Conservation (phyloP, 2,888 invertebrate species). For the Pomacea canaliculata region DNA sequence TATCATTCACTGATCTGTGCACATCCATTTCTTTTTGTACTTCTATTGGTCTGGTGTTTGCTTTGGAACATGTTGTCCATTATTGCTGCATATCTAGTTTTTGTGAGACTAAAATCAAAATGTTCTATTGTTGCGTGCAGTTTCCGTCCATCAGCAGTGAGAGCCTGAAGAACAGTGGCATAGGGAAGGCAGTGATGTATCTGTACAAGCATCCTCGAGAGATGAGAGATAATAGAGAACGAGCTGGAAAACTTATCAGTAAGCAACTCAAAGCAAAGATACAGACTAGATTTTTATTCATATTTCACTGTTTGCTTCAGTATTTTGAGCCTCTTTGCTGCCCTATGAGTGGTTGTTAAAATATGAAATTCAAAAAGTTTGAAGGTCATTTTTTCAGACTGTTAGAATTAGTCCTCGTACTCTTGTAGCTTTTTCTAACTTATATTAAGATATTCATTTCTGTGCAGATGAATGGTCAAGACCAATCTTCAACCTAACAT, state of each 20-base stretch:
- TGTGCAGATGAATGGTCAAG: slow-evolving; percentile 87
- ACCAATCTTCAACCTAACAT: slow-evolving; percentile 95
- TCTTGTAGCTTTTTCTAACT: too few relatives aligned
- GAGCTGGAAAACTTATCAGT: slow-evolving; percentile 92
- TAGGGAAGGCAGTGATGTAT: slow-evolving; percentile 99
- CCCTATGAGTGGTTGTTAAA: neutral
- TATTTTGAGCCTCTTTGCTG: neutral
- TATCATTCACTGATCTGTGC: too few relatives aligned
- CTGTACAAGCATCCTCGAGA: slow-evolving; percentile 98
- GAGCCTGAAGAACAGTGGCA: slow-evolving; percentile 93
- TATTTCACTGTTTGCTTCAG: neutral
- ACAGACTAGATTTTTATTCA: too few relatives aligned
- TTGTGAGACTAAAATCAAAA: neutral
- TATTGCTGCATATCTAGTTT: neutral
- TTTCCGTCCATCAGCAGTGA: slow-evolving; percentile 91
- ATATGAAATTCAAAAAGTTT: neutral
- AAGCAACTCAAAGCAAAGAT: slow-evolving; percentile 34
- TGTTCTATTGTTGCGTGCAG: slow-evolving; percentile 69
- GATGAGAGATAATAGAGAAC: slow-evolving; percentile 89
- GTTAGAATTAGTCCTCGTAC: too few relatives aligned
- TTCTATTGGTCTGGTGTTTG: too few relatives aligned
- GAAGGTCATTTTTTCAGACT: neutral
- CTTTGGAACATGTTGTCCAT: too few relatives aligned
- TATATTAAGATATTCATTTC: too few relatives aligned
- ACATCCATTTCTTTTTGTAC: too few relatives aligned